A percentile compares a stretch with the other conserved stretches of the same genome.
These are phyloP conservation scores for Clunio marinus DNA, from an alignment of 2,888 invertebrate genomes.

Conservation along the genomic window DNA sequence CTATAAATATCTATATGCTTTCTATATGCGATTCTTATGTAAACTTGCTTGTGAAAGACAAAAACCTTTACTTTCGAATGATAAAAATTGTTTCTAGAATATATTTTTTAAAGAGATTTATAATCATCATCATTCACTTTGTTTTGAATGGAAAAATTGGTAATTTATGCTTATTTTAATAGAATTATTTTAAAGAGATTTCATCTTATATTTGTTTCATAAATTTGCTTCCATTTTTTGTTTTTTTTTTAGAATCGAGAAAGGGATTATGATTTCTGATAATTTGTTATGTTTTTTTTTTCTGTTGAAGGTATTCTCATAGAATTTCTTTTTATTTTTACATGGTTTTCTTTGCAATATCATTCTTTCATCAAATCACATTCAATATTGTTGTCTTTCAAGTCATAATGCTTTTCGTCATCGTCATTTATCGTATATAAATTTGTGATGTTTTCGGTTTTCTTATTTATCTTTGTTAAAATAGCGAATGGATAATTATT, in stretches of 20 bases:
- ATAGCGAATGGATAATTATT: too few species aligned
- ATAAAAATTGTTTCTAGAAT: not conserved
- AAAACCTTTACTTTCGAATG: not conserved
- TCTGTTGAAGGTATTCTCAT: too few species aligned
- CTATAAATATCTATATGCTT: not conserved
- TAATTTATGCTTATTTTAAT: not conserved
- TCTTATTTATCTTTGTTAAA: too few species aligned
- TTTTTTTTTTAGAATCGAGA: not conserved
- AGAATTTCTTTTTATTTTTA: too few species aligned
- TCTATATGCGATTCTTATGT: not conserved
- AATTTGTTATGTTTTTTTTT: not conserved
- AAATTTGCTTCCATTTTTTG: not conserved
- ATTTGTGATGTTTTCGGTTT: too few species aligned
- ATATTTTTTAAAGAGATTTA: not conserved
- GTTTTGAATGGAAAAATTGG: not conserved
- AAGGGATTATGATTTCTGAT: not conserved
- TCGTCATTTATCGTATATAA: too few species aligned
- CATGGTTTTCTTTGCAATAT: too few species aligned
- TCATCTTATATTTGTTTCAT: not conserved
- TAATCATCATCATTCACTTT: not conserved
- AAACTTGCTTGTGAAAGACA: not conserved
- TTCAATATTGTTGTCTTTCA: too few species aligned
- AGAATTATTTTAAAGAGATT: not conserved
- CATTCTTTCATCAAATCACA: not conserved
- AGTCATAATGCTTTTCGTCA: too few species aligned